Evolutionary conservation across 2,888 invertebrate species (phyloP).

Genomic region (Microctonus aethiopoides): DNA sequence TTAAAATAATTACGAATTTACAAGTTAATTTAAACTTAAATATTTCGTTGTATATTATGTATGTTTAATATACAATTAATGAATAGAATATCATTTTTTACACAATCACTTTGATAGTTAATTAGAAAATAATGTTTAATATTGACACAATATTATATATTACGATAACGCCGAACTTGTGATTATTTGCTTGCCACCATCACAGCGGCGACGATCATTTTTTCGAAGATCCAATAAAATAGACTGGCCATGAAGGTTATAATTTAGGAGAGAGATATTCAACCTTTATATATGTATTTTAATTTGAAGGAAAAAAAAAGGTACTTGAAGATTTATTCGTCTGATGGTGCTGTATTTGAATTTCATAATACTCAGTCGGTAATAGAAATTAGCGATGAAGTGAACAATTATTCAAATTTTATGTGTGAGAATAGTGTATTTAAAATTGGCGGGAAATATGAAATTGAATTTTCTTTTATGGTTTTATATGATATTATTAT

Average conservation of each 20-base stretch:
- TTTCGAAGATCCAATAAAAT: not conserved
- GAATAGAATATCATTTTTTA: not conserved
- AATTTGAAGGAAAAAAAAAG: not conserved
- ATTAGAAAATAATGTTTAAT: too few relatives aligned
- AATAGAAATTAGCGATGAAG: not conserved
- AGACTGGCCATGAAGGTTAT: not conserved
- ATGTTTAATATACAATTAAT: not conserved
- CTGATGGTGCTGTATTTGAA: not conserved
- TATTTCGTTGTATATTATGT: not conserved
- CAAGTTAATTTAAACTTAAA: not conserved
- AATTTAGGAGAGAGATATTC: not conserved
- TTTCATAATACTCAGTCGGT: not conserved
- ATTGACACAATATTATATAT: not conserved
- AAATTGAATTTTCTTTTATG: too few relatives aligned
- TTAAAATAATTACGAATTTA: conserved; percentile 43
- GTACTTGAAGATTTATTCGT: not conserved
- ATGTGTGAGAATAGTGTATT: too few relatives aligned
- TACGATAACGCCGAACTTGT: not conserved
- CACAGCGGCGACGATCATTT: not conserved
- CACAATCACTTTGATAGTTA: too few relatives aligned
- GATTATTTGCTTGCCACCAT: not conserved
- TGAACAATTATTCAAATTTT: too few relatives aligned
- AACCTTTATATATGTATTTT: not conserved
- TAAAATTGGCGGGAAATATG: too few relatives aligned
- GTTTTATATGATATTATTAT: too few relatives aligned